Evolutionary conservation across 2,888 invertebrate species (phyloP).

Genomic region (Dryococelus australis): DNA sequence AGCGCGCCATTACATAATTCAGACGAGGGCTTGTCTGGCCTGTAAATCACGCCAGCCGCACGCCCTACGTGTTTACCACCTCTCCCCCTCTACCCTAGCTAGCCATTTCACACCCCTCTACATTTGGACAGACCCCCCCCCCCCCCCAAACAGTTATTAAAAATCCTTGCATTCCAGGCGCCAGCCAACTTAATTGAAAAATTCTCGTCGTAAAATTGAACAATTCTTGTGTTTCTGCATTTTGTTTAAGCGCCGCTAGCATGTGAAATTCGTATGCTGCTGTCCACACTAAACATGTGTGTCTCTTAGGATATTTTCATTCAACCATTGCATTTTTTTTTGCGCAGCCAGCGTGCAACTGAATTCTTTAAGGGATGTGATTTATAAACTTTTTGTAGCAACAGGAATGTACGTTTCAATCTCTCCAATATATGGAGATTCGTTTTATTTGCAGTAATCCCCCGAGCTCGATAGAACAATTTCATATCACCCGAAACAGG

Average conservation of each 20-base stretch:
- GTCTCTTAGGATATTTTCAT: background rate
- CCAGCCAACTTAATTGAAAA: constrained; percentile 24
- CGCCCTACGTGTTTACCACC: background rate
- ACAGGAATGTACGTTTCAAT: too few relatives aligned
- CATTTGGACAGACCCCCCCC: background rate
- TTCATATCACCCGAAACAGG: too few relatives aligned
- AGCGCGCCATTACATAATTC: background rate
- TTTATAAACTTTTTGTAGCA: too few relatives aligned
- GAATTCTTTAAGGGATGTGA: background rate
- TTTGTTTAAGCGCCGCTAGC: background rate
- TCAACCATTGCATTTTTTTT: background rate
- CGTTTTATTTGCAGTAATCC: too few relatives aligned
- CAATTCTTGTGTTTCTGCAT: constrained; percentile 6
- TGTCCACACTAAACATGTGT: background rate
- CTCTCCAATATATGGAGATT: too few relatives aligned
- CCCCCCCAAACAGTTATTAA: constrained; percentile 27
- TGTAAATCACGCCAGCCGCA: constrained; percentile 2
- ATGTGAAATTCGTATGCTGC: background rate
- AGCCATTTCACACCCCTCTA: background rate
- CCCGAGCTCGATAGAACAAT: too few relatives aligned
- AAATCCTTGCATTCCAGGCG: constrained; percentile 22
- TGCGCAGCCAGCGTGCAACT: background rate
- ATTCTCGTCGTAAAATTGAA: constrained; percentile 25
- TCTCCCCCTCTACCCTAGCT: background rate
- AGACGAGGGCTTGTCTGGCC: background rate